Conservation (phyloP, 1,140 invertebrate genomes). For the Aphis gossypii region DNA sequence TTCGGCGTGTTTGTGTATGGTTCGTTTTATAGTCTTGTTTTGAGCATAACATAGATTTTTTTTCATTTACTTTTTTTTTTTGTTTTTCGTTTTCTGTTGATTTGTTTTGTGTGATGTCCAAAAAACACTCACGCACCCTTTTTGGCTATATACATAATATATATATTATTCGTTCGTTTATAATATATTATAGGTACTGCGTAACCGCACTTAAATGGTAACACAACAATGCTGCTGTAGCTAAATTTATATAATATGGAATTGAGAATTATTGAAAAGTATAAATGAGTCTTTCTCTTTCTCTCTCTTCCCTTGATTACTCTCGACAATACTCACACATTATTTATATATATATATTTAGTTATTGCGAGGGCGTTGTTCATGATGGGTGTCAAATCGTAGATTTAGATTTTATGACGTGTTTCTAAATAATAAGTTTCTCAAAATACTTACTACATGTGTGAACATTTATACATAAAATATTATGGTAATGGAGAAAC, state of each 20-base stretch:
- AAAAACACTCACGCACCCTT: background rate
- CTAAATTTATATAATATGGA: background rate
- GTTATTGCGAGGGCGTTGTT: background rate
- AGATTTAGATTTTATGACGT: background rate
- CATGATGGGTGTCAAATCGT: background rate
- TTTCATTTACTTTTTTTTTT: background rate
- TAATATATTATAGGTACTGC: background rate
- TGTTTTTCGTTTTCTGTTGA: background rate
- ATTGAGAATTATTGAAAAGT: background rate
- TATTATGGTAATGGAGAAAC: background rate
- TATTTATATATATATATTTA: background rate
- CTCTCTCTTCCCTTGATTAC: too few relatives aligned
- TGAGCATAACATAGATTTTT: background rate
- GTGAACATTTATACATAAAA: background rate
- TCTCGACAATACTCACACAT: too few relatives aligned
- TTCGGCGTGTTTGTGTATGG: background rate
- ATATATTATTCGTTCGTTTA: background rate
- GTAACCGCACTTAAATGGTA: background rate
- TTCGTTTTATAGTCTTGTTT: conserved; percentile 15
- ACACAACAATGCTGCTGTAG: background rate
- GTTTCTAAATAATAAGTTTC: background rate
- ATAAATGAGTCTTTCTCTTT: background rate
- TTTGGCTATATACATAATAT: background rate
- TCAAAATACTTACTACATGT: background rate
- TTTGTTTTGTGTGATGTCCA: background rate